Evolutionary conservation across 2,888 invertebrate species (phyloP), one percentile per base, ranked within the genome.

Genomic region (Drosophila pegasa): DNA sequence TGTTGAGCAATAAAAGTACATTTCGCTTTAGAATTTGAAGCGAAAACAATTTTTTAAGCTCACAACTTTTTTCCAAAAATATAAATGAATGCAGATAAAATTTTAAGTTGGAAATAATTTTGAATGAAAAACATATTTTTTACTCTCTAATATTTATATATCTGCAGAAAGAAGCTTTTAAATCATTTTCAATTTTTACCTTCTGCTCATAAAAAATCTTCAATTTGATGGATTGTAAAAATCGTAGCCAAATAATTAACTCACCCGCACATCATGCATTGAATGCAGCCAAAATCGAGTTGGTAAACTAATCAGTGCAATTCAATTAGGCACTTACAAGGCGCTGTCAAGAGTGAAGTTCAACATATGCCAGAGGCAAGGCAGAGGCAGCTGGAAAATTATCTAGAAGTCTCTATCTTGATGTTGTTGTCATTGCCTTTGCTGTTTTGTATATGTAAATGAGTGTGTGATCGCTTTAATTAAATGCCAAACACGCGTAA

Each of bases 381-480:
- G 18, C 38, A 37, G 37, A 9, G 35, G 35, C 31, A 35, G n/a
- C 20, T 20, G 40, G 65, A 25, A 63, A 82, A 70, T 85, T 72
- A 62, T 72, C 75, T 55, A 10, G 12, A 57, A 52, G 60, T 59
- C 50, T 58, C 52, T 58, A 50, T 56, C 63, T 61, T 10, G 22
- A 48, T 27, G 61, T 59, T 59, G 61, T 51, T 60, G 61, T 52
- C n/a, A n/a, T n/a, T n/a, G n/a, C n/a, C n/a, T n/a, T n/a, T 55
- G 45, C 37, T 57, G 45, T 35, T 45, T 78, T 47, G 38, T 40
- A 45, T 78, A 80, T 85, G 86, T 80, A 82, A 82, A 82, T 84
- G 71, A 64, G 45, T 70, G 71, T 82, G 82, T 65, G 83, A 82
- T 82, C 77, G 75, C 72, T 75, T 83, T 86, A 83, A 83, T 83